Evolutionary conservation across 1,140 invertebrate species (phyloP), one percentile per base, ranked within the genome.

Genomic region (Drosophila littoralis): DNA sequence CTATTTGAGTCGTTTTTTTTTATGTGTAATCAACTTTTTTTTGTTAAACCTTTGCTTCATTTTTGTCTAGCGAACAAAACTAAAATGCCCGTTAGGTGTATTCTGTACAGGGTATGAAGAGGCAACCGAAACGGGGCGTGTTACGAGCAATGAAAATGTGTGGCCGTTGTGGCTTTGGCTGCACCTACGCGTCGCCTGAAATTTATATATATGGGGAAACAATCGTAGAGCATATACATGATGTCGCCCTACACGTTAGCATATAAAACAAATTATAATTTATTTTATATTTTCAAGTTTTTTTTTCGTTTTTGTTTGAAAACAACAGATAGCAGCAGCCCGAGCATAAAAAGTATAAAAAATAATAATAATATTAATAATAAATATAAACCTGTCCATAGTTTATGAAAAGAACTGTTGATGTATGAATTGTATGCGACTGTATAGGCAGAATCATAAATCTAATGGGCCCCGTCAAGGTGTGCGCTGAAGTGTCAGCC

Each of bases 331-430:
- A n/a, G 28, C 45, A 42, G 9, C 61, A 66, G 50, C 22, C 38
- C 42, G 55, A 17, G 58, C 75, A 74, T 77, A 75, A 75, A 40
- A 65, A 55, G 64, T 60, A 69, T 63, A n/a, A 10, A 43, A 10
- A 75, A 43, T 48, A 74, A 46, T 58, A 58, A 50, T 40, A 81
- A 71, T 70, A 74, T 74, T 65, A 70, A 63, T 58, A 80, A 64
- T 65, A 52, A 28, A 48, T 48, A 12, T 17, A 64, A 69, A 80
- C 75, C 64, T 80, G 74, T 67, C 72, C 77, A 77, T 65, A 69
- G 79, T 82, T 79, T 82, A 82, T 79, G 79, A 86, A 86, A 88
- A 78, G 83, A 86, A 76, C 79, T 89, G 83, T 88, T 88, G 83
- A 88, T 80, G 84, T 48, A 48, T 48, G 45, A 86, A 83, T 76